Percentiles rank a stretch among this genome's conserved stretches.
Evolutionary conservation across 2,113 vertebrate genomes (phyloP).

Genomic region (Corythornis cristatus): DNA sequence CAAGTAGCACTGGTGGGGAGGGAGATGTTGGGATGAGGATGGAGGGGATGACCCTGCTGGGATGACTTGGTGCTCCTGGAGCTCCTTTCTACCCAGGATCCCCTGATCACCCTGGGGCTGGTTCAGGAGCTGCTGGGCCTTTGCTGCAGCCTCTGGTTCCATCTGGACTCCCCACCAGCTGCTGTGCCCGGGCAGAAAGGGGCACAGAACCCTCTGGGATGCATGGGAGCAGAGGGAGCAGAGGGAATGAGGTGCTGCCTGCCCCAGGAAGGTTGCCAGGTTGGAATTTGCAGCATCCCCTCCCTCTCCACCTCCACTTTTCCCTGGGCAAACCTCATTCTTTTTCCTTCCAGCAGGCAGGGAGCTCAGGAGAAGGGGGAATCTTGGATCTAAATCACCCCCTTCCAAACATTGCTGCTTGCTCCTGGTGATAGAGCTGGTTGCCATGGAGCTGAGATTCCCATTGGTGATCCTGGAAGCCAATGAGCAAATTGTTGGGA

Average conservation of each 20-base stretch:
- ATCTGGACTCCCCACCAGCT: fast-evolving
- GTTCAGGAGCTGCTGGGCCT: fast-evolving
- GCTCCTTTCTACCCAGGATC: too few relatives aligned
- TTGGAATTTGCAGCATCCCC: neutral
- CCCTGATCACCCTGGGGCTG: neutral
- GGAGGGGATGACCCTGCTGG: too few relatives aligned
- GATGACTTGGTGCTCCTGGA: too few relatives aligned
- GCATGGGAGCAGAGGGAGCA: fast-evolving
- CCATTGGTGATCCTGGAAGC: slow-evolving; percentile 83
- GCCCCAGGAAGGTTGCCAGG: neutral
- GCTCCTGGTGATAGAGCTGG: slow-evolving; percentile 87
- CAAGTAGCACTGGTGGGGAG: too few relatives aligned
- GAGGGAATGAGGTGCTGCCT: neutral
- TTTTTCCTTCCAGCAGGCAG: neutral
- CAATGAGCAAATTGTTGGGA: slow-evolving; percentile 78
- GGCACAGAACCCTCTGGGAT: neutral
- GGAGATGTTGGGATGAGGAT: too few relatives aligned
- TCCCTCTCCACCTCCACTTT: neutral
- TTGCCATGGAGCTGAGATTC: slow-evolving; percentile 89
- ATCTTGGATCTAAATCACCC: neutral
- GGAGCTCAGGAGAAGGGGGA: neutral
- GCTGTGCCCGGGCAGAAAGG: neutral
- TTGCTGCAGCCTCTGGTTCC: neutral
- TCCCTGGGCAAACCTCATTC: neutral
- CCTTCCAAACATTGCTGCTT: slow-evolving; percentile 73